Conservation (phyloP, 2,113 vertebrate genomes). For the Cynoglossus semilaevis region DNA sequence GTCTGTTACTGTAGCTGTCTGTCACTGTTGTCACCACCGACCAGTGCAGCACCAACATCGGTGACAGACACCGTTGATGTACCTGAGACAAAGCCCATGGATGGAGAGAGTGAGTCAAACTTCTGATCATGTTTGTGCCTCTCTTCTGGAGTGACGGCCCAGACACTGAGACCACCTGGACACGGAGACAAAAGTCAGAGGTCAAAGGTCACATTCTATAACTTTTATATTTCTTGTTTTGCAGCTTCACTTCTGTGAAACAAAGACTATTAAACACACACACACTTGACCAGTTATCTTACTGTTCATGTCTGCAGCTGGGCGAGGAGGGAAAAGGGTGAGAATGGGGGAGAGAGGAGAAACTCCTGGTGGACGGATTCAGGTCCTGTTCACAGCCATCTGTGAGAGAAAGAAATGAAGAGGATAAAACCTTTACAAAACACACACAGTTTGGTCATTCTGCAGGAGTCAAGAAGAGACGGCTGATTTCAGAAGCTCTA, state of each 20-base stretch:
- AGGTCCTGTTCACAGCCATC: slow-evolving; percentile 65
- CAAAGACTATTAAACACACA: too few relatives aligned
- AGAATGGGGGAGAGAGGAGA: slow-evolving; percentile 14
- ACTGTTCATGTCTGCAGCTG: slow-evolving; percentile 72
- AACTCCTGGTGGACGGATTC: slow-evolving; percentile 49
- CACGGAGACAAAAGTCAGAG: not conserved
- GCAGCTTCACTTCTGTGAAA: too few relatives aligned
- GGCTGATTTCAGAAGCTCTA: slow-evolving; percentile 26
- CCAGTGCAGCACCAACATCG: too few relatives aligned
- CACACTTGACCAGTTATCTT: slow-evolving; percentile 30
- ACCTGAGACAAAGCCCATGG: slow-evolving; percentile 87
- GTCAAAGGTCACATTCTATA: too few relatives aligned
- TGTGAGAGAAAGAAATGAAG: slow-evolving; percentile 36
- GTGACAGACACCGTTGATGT: not conserved
- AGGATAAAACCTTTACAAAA: slow-evolving; percentile 29
- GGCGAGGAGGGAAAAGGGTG: not conserved
- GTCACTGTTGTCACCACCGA: too few relatives aligned
- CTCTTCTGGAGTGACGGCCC: slow-evolving; percentile 90
- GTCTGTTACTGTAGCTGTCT: too few relatives aligned
- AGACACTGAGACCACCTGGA: slow-evolving; percentile 82
- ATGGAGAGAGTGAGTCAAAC: slow-evolving; percentile 88
- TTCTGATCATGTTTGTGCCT: slow-evolving; percentile 88
- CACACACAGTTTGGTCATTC: slow-evolving; percentile 43
- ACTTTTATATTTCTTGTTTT: too few relatives aligned
- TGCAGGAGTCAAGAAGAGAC: slow-evolving; percentile 46